Percentiles rank a stretch among this genome's conserved stretches.
phyloP scores from a whole-genome alignment of 2,888 invertebrate species.

The Parnassius apollo region DNA sequence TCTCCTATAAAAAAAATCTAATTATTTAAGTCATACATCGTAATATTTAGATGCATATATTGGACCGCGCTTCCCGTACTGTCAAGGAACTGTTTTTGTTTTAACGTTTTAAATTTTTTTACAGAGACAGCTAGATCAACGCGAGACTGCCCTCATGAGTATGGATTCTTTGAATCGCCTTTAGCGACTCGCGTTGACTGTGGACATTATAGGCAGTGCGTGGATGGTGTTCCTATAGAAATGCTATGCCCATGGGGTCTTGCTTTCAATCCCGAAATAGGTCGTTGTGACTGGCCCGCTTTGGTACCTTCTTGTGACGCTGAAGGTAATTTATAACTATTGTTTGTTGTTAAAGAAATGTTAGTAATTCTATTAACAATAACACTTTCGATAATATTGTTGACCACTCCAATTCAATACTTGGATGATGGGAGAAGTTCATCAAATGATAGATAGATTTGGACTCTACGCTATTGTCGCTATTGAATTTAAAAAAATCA shows the following conservation, averaged over 20 bases:
- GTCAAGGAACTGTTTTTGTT: neutral
- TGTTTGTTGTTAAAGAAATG: no score
- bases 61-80: no score
- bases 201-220: conserved; percentile 89
- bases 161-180: conserved; percentile 84
- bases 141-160: conserved; percentile 88
- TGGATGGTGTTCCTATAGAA: conserved; percentile 80
- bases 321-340: conserved; percentile 55
- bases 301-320: conserved; percentile 85
- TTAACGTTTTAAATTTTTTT: conserved; percentile 15
- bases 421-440: no score
- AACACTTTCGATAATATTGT: no score
- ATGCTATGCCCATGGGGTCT: conserved; percentile 89
- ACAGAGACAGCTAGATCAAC: conserved; percentile 85
- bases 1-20: no score
- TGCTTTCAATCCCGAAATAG: conserved; percentile 85
- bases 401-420: no score
- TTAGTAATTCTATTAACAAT: no score
- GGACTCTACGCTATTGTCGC: no score
- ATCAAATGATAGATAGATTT: no score
- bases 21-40: no score
- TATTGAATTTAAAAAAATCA: no score
- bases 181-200: conserved; percentile 69
- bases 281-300: conserved; percentile 92
- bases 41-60: no score